Evolutionary conservation across 2,797 vertebrate species (phyloP), one percentile per base, ranked within the genome.

Genomic region (Channa striata): DNA sequence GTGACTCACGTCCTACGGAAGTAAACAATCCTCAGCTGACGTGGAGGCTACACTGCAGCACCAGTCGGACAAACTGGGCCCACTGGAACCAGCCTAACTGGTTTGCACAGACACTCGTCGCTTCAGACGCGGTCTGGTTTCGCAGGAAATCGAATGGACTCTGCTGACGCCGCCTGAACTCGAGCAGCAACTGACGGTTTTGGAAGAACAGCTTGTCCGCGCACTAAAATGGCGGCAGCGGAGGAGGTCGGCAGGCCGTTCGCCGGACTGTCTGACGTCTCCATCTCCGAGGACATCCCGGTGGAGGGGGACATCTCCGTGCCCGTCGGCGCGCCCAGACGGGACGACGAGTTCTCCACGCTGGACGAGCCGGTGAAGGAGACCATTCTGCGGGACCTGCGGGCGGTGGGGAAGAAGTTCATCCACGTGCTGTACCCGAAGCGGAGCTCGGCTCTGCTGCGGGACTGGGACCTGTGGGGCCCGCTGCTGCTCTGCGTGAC

Each of bases 391-490:
- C 93, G 97, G 74, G 97, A 99, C 82, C 91, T 99, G 74, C 97
- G 95, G 72, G 97, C 98, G 0, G 97, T 99, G 80, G 98, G 96
- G 20, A 97, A 96, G 82, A 99, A 99, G 83, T 99, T 99, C 91
- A 79, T 97, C 78, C 97, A 99, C 39, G 97, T 99, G 52, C 93
- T 99, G 93, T 99, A 99, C 57, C 97, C 98, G 1, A 96, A 95
- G 88, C 95, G 96, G 85, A 99, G 96, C 85, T 95, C 95, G 1
- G 84, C 95, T 0, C 94, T 99, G 53, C 94, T 99, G 74, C 94
- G 97, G 91, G 98, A 99, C 89, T 99, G 98, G 98, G 97, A 99
- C 90, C 93, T 99, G 40, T 99, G 98, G 98, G 98, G 97, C 44
- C 98, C 97, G 3, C 90, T 99, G 83, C 93, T 99, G 79, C 95